Evolutionary conservation across 30 jellyfish, hydroid and myxozoan genomes (phyloP).

Genomic region (Turritopsis rubra): DNA sequence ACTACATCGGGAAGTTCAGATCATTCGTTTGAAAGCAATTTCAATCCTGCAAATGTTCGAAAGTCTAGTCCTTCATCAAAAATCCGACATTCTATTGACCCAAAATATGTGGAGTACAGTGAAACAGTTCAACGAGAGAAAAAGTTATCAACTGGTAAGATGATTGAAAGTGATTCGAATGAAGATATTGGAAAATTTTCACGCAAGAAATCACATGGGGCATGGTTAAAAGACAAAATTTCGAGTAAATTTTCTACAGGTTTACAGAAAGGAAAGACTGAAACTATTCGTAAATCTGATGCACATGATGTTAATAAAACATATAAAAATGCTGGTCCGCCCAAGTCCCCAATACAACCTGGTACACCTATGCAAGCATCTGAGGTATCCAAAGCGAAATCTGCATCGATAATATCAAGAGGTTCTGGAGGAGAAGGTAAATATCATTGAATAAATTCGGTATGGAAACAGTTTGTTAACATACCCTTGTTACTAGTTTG

Average conservation of each 20-base stretch:
- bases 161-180: slow-evolving; percentile 35
- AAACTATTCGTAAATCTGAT: slow-evolving; percentile 14
- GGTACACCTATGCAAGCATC: slow-evolving; percentile 46
- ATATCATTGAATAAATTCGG: background rate
- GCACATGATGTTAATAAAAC: background rate
- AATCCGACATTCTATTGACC: slow-evolving; percentile 7
- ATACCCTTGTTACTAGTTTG: no score
- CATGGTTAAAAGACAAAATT: slow-evolving; percentile 57
- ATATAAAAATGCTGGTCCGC: background rate
- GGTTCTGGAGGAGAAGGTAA: slow-evolving; percentile 4
- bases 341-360: background rate
- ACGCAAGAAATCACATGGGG: slow-evolving; percentile 73
- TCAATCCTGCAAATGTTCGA: slow-evolving; percentile 1
- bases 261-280: background rate
- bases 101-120: slow-evolving; percentile 20
- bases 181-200: slow-evolving; percentile 47
- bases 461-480: no score
- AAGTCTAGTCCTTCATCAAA: slow-evolving; percentile 16
- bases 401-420: slow-evolving; percentile 17
- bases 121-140: slow-evolving; percentile 24
- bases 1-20: background rate
- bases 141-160: background rate
- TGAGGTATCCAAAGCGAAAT: slow-evolving; percentile 20
- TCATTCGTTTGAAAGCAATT: slow-evolving; percentile 16
- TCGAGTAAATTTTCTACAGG: slow-evolving; percentile 48